phyloP scores from a whole-genome alignment of 1,140 invertebrate genomes.

The Meloidogyne exigua region DNA sequence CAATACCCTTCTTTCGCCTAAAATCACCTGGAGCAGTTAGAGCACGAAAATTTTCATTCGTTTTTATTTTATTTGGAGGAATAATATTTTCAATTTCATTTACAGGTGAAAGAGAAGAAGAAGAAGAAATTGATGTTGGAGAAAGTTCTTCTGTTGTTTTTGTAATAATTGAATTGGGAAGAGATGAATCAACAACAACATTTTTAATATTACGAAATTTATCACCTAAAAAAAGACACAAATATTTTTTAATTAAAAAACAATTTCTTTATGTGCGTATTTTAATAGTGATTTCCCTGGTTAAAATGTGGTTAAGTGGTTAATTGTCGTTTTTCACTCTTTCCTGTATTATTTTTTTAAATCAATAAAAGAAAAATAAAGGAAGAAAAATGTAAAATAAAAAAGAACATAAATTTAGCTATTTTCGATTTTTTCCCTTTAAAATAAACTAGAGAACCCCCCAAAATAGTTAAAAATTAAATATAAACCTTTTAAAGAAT shows the following conservation, averaged over 20 bases:
- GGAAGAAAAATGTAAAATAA: too few species aligned
- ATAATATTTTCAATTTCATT: background rate
- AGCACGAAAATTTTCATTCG: constrained; percentile 16
- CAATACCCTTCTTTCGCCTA: constrained; percentile 4
- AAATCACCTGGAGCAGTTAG: constrained; percentile 22
- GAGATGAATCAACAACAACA: background rate
- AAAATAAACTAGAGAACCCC: too few species aligned
- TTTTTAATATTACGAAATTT: background rate
- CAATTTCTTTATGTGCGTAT: too few species aligned
- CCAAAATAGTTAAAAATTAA: too few species aligned
- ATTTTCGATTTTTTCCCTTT: too few species aligned
- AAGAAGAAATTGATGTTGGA: background rate
- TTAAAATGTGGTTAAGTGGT: too few species aligned
- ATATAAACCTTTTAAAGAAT: background rate
- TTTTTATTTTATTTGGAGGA: constrained; percentile 1
- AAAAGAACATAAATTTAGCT: too few species aligned
- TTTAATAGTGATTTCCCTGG: too few species aligned
- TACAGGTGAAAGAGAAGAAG: background rate
- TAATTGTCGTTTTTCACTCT: too few species aligned
- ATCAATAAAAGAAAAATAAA: too few species aligned
- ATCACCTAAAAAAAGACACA: background rate
- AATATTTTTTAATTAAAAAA: too few species aligned
- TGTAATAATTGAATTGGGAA: background rate
- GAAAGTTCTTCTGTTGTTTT: background rate
- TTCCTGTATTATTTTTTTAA: too few species aligned